A percentile compares a stretch with the other conserved stretches of the same genome.
Evolutionary conservation across 1,140 invertebrate species (phyloP).

Genomic region (Drosophila micromelanica): DNA sequence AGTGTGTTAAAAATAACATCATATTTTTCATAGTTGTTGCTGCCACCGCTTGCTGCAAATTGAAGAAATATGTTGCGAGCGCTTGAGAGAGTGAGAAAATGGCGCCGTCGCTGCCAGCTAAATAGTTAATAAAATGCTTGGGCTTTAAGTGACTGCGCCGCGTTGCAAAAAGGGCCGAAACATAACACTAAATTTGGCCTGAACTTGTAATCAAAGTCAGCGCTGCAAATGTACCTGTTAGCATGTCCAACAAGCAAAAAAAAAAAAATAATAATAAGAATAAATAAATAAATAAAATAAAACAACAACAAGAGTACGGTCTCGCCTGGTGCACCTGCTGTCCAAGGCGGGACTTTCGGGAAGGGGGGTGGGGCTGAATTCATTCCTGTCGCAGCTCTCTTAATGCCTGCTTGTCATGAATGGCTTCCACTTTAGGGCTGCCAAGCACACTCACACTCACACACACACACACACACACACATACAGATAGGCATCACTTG

Average conservation of each 20-base stretch:
- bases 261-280: constrained; percentile 1
- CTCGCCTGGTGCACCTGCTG: constrained; percentile 39
- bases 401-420: constrained; percentile 81
- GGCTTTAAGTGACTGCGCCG: constrained; percentile 51
- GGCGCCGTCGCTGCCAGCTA: constrained; percentile 45
- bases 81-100: constrained; percentile 55
- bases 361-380: background rate
- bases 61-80: constrained; percentile 72
- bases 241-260: constrained; percentile 28
- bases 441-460: constrained; percentile 22
- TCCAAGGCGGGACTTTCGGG: background rate
- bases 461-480: constrained; percentile 34
- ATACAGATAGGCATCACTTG: constrained; percentile 42
- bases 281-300: no score
- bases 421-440: constrained; percentile 76
- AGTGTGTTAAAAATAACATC: constrained; percentile 82
- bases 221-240: constrained; percentile 52
- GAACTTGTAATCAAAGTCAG: constrained; percentile 50
- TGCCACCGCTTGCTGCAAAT: constrained; percentile 46
- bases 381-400: constrained; percentile 62
- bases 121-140: constrained; percentile 79
- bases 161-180: constrained; percentile 20
- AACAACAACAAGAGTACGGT: background rate
- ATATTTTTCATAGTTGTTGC: constrained; percentile 70
- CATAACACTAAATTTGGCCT: constrained; percentile 48